Base-by-base conservation (phyloP, 2,888 invertebrate genomes). In the Drosophila borborema region DNA sequence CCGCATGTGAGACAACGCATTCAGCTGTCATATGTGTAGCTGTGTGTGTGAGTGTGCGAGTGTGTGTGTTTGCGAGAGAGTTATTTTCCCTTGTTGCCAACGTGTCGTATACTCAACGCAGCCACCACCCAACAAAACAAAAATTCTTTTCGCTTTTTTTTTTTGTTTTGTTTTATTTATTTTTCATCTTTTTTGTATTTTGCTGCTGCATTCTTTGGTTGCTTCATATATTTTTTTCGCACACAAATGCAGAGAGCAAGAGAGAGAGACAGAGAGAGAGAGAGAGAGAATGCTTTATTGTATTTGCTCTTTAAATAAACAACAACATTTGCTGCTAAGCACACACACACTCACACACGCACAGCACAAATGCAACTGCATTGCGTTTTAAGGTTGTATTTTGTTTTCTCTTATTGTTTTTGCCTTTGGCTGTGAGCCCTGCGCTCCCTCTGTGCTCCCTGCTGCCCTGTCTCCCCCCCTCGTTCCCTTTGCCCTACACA, bases 301-400 rank as follows among this genome's bases (percentile, higher is more conserved):
- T 83, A 71, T 83, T 83, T 87, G 82, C 77, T 77, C 74, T 84
- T 77, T 51, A 72, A 81, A 71, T 73, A 86, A 84, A 84, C 87
- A 87, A 75, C 86, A 82, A 86, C 74, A 83, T 81, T 83, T 77
- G 72, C 81, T 66, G 76, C 65, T 64, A 63, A 31, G 45, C 69
- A 49, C 51, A 51, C 49, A 23, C 74, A 40, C 71, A 66, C 62
- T 9, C 45, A 23, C 73, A 43, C 73, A 71, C 60, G 23, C 69
- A 40, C 74, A 69, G 51, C 62, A 76, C 75, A 72, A 74, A 66
- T 72, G 73, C 77, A 72, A 75, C 79, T 86, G 86, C 86, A 81
- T 73, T 86, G 82, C 85, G 75, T 70, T 61, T 56, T 43, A 41
- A 45, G 72, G 74, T 20, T 45, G 1, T 20, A 12, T 45, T 48